Percentiles rank a stretch among this genome's conserved stretches.
Conservation (phyloP, 2,888 invertebrate genomes). For the Lamproptera curius region DNA sequence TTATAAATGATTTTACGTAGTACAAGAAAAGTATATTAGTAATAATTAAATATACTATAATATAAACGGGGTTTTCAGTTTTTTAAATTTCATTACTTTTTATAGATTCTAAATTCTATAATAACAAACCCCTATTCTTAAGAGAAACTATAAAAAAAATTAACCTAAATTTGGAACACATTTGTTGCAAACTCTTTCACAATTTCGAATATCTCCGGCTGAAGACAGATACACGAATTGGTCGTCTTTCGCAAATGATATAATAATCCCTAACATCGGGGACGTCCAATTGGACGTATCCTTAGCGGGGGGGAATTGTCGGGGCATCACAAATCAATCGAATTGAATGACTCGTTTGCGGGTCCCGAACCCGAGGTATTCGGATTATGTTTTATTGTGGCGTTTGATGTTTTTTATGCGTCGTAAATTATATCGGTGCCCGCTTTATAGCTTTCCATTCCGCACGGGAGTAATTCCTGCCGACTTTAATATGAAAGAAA, state of each 20-base stretch:
- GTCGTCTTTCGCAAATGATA: constrained; percentile 25
- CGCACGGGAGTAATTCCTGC: neutral
- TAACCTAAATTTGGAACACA: too few relatives aligned
- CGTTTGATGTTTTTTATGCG: constrained; percentile 14
- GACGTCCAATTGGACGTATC: constrained; percentile 29
- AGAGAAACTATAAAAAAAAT: too few relatives aligned
- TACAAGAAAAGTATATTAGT: too few relatives aligned
- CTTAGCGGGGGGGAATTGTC: constrained; percentile 29
- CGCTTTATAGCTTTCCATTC: neutral
- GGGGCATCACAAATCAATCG: constrained; percentile 18
- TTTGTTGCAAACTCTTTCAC: constrained; percentile 12
- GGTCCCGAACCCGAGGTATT: constrained; percentile 15
- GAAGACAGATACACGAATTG: constrained; percentile 21
- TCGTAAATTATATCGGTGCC: constrained; percentile 4
- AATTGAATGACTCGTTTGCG: constrained; percentile 27
- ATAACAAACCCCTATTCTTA: too few relatives aligned
- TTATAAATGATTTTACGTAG: too few relatives aligned
- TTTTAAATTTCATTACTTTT: too few relatives aligned
- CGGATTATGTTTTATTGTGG: constrained; percentile 19
- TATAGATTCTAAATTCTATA: too few relatives aligned
- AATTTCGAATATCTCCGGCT: constrained; percentile 19
- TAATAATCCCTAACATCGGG: constrained; percentile 27
- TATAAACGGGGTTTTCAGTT: too few relatives aligned
- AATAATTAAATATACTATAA: too few relatives aligned
- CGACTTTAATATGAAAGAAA: too few relatives aligned